A percentile compares a stretch with the other conserved stretches of the same genome.
These are phyloP conservation scores for Temnothorax nylanderi DNA, from an alignment of 1,140 invertebrate genomes.

Conservation along the genomic window DNA sequence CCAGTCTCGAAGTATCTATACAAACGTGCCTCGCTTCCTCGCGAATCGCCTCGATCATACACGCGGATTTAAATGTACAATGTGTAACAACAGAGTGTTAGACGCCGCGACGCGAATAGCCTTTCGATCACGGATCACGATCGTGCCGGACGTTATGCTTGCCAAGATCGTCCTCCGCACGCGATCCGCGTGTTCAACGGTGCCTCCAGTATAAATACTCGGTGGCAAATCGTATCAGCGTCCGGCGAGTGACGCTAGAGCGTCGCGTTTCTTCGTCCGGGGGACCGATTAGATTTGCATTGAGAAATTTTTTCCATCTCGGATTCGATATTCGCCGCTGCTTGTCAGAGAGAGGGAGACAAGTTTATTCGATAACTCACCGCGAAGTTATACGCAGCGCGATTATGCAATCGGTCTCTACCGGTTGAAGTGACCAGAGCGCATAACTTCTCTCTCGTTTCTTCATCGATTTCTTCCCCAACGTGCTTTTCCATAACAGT, in stretches of 20 bases:
- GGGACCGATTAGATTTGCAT: constrained; percentile 4
- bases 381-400: neutral
- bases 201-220: constrained; percentile 24
- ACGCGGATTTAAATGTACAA: constrained; percentile 10
- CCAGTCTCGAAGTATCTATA: neutral
- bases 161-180: constrained; percentile 20
- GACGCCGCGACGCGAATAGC: constrained; percentile 20
- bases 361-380: constrained; percentile 18
- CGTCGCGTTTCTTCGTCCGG: neutral
- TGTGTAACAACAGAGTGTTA: constrained; percentile 29
- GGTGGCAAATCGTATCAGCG: neutral
- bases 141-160: constrained; percentile 13
- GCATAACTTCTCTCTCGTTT: neutral
- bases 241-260: neutral
- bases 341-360: neutral
- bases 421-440: neutral
- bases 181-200: constrained; percentile 16
- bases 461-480: neutral
- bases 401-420: constrained; percentile 24
- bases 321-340: neutral
- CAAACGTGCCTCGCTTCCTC: neutral
- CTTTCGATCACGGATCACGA: neutral
- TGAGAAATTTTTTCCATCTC: neutral
- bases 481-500: neutral
- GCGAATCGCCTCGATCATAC: neutral